phyloP scores from a whole-genome alignment of 2,113 vertebrate genomes.

The Mustela nigripes region DNA sequence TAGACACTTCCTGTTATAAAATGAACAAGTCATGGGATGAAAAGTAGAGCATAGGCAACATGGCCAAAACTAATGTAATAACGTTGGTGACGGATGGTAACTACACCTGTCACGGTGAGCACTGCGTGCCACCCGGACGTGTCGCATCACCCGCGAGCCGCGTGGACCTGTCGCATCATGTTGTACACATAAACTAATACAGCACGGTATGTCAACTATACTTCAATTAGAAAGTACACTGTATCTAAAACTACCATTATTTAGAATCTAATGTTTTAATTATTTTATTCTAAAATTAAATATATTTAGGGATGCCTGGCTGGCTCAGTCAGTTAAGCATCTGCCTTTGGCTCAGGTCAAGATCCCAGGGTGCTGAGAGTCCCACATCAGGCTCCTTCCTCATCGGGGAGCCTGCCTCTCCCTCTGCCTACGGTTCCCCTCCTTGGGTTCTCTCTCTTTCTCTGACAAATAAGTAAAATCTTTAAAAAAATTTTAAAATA shows the following conservation, averaged over 20 bases:
- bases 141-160: neutral
- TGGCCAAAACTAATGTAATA: neutral
- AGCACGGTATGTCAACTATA: neutral
- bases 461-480: neutral
- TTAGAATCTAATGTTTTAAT: neutral
- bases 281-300: neutral
- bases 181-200: neutral
- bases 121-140: fast-evolving
- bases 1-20: neutral
- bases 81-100: neutral
- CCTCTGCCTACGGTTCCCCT: neutral
- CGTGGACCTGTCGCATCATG: fast-evolving
- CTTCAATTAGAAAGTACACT: neutral
- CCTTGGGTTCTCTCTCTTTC: neutral
- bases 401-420: neutral
- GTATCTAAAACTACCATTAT: neutral
- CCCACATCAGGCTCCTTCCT: neutral
- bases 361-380: neutral
- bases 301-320: neutral
- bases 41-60: neutral
- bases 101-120: neutral
- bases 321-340: too few relatives aligned
- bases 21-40: neutral
- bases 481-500: neutral
- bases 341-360: neutral